A percentile compares a stretch with the other conserved stretches of the same genome.
Evolutionary conservation across 2,888 invertebrate genomes (phyloP).

Genomic region (Limnephilus marmoratus): DNA sequence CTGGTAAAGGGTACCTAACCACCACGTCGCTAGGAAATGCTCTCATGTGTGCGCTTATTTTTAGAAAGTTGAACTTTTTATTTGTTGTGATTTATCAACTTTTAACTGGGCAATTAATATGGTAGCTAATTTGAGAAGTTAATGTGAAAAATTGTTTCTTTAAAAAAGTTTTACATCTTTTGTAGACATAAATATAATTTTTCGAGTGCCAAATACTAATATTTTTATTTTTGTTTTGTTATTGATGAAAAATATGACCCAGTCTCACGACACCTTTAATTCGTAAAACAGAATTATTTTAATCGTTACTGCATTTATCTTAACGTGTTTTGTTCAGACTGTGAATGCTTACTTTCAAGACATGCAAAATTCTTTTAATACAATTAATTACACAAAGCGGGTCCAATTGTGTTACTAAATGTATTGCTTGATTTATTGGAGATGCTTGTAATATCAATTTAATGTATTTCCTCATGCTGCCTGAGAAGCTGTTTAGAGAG

Average conservation of each 20-base stretch:
- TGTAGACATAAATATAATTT: too few species aligned
- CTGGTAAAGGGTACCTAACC: constrained; percentile 32
- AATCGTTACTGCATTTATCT: too few species aligned
- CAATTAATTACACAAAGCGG: not conserved
- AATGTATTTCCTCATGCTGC: not conserved
- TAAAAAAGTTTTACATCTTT: too few species aligned
- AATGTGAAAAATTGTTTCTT: not conserved
- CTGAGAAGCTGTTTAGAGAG: not conserved
- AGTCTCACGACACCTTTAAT: too few species aligned
- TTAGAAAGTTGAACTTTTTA: not conserved
- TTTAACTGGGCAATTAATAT: not conserved
- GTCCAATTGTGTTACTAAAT: not conserved
- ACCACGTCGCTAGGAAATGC: not conserved
- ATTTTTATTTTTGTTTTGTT: too few species aligned
- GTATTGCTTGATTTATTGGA: not conserved
- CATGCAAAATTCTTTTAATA: not conserved
- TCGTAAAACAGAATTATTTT: too few species aligned
- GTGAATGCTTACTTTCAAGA: not conserved
- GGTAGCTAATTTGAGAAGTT: not conserved
- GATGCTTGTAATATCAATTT: not conserved
- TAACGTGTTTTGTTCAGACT: not conserved
- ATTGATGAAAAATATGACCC: too few species aligned
- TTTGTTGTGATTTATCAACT: not conserved
- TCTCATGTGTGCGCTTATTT: not conserved
- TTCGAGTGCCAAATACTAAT: too few species aligned